phyloP scores from a whole-genome alignment of 2,113 vertebrate species.

The Philantomba maxwellii region DNA sequence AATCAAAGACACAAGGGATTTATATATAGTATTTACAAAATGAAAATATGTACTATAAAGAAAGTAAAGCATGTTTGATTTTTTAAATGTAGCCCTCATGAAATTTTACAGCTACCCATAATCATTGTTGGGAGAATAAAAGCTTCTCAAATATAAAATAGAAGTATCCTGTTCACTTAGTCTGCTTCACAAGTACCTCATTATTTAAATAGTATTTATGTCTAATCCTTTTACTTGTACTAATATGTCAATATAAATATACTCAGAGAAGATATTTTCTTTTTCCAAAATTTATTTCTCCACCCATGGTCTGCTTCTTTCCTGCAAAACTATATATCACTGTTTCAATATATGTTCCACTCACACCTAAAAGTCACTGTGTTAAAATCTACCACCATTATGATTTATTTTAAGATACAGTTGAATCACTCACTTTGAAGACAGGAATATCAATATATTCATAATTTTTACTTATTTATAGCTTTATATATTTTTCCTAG shows the following conservation, averaged over 20 bases:
- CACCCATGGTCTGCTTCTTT: neutral
- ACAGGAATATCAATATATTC: neutral
- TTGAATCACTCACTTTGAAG: neutral
- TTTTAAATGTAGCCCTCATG: neutral
- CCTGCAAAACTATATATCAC: neutral
- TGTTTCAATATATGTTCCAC: neutral
- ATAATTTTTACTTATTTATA: neutral
- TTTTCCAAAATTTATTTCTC: neutral
- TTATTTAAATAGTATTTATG: neutral
- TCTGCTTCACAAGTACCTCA: neutral
- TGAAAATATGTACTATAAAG: neutral
- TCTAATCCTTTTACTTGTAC: neutral
- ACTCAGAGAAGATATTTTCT: neutral
- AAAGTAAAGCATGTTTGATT: neutral
- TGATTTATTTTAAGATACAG: neutral
- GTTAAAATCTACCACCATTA: neutral
- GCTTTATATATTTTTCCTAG: neutral
- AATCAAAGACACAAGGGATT: neutral
- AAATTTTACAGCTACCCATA: neutral
- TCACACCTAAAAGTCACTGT: neutral
- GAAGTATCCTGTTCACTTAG: neutral
- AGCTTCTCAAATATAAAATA: neutral
- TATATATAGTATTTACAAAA: neutral
- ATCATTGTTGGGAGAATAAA: neutral
- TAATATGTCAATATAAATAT: neutral